Percentiles rank a stretch among this genome's conserved stretches.
Conservation (phyloP, 2,113 vertebrate genomes). For the Mobula hypostoma region DNA sequence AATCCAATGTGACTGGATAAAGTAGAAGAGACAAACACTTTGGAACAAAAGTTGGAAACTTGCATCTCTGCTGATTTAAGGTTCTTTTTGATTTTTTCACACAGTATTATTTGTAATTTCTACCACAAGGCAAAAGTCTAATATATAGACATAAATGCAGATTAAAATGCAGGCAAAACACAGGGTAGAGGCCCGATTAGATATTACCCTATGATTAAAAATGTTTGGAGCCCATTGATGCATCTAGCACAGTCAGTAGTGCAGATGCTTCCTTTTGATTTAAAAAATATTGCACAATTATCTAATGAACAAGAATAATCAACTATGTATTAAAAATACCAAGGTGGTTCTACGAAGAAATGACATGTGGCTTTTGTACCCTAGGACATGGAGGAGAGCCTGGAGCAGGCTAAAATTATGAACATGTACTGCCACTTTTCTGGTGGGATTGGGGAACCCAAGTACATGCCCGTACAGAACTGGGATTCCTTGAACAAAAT, state of each 20-base stretch:
- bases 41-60: not conserved
- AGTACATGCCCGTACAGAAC: conserved; percentile 69
- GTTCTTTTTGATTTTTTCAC: not conserved
- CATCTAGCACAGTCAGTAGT: not conserved
- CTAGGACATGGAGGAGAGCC: conserved; percentile 65
- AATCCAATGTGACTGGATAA: not conserved
- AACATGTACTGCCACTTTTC: conserved; percentile 88
- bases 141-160: not conserved
- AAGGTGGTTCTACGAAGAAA: not conserved
- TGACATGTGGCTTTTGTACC: conserved; percentile 33
- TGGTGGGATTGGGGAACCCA: conserved; percentile 65
- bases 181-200: not conserved
- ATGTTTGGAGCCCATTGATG: not conserved
- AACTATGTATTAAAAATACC: not conserved
- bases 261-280: not conserved
- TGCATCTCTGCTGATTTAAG: not conserved
- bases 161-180: not conserved
- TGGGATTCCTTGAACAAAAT: conserved; percentile 74
- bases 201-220: not conserved
- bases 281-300: not conserved
- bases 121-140: not conserved
- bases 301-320: not conserved
- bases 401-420: conserved; percentile 59
- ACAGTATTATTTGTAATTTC: not conserved
- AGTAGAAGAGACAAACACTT: not conserved